These are phyloP conservation scores for Siphonodentalium dalli DNA, from an alignment of 2,888 invertebrate species.

Conservation along the genomic window DNA sequence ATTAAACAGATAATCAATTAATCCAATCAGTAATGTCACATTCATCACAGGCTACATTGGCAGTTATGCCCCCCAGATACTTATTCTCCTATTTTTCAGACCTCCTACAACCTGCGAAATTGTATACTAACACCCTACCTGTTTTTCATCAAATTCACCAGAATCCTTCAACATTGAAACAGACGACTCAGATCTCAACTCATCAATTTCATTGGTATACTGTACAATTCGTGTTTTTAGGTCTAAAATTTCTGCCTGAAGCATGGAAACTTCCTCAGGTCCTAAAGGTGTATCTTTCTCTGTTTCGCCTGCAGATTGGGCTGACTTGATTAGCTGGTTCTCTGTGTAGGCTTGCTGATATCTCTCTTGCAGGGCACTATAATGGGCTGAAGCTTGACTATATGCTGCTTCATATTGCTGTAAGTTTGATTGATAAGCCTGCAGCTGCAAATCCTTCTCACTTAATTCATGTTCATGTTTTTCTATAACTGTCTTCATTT, in stretches of 20 bases:
- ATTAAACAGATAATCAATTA: too few relatives aligned
- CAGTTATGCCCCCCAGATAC: too few relatives aligned
- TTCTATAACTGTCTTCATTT: constrained; percentile 66
- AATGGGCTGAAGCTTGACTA: constrained; percentile 48
- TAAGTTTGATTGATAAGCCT: constrained; percentile 58
- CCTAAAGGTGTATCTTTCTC: constrained; percentile 1
- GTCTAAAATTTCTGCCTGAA: constrained; percentile 47
- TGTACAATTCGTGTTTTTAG: constrained; percentile 8
- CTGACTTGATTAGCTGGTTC: constrained; percentile 2
- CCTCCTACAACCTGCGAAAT: too few relatives aligned
- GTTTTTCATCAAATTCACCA: too few relatives aligned
- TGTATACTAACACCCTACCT: too few relatives aligned
- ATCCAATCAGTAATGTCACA: too few relatives aligned
- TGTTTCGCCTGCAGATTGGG: not conserved
- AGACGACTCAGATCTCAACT: too few relatives aligned
- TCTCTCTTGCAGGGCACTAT: constrained; percentile 50
- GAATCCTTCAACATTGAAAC: too few relatives aligned
- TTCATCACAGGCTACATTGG: too few relatives aligned
- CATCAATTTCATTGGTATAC: not conserved
- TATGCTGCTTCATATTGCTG: constrained; percentile 53
- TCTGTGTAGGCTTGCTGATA: constrained; percentile 48
- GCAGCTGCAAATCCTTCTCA: constrained; percentile 67
- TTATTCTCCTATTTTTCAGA: too few relatives aligned
- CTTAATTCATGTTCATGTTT: constrained; percentile 50
- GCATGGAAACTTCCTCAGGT: constrained; percentile 68